Evolutionary conservation across 2,113 vertebrate species (phyloP).

Genomic region (Callorhinus ursinus): DNA sequence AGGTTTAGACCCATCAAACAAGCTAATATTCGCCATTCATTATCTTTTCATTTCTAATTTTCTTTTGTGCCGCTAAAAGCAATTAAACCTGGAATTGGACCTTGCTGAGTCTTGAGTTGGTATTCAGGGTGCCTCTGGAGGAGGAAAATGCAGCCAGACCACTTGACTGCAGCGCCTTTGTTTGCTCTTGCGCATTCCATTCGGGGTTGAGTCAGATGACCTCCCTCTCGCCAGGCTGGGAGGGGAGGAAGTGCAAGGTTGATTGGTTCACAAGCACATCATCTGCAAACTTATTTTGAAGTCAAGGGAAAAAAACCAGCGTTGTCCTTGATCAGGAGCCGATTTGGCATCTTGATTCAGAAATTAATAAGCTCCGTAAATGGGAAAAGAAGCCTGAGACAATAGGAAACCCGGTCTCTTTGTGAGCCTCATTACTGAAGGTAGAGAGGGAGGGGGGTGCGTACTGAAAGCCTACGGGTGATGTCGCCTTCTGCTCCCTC

Average conservation of each 20-base stretch:
- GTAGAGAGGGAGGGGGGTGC: not conserved
- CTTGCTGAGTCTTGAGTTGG: constrained; percentile 41
- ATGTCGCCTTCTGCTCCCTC: no score
- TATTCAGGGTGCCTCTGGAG: constrained; percentile 21
- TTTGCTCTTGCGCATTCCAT: constrained; percentile 42
- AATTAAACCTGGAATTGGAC: constrained; percentile 30
- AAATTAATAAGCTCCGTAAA: constrained; percentile 71
- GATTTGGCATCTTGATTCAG: constrained; percentile 64
- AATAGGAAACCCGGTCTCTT: constrained; percentile 8
- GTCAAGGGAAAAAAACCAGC: not conserved
- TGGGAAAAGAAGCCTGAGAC: constrained; percentile 15
- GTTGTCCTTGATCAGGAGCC: constrained; percentile 59
- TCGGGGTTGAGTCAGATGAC: constrained; percentile 50
- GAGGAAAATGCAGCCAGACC: not conserved
- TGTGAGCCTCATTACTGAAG: not conserved
- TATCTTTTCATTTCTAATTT: constrained; percentile 69
- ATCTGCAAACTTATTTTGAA: constrained; percentile 68
- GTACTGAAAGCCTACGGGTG: not conserved
- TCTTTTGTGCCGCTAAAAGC: constrained; percentile 21
- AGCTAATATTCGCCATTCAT: constrained; percentile 54
- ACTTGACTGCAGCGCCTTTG: not conserved
- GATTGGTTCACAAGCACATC: constrained; percentile 49
- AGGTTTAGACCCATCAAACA: constrained; percentile 57
- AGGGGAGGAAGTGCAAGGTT: constrained; percentile 34
- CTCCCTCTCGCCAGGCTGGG: not conserved